Evolutionary conservation across 2,797 vertebrate species (phyloP).

Genomic region (Alouatta caraya): DNA sequence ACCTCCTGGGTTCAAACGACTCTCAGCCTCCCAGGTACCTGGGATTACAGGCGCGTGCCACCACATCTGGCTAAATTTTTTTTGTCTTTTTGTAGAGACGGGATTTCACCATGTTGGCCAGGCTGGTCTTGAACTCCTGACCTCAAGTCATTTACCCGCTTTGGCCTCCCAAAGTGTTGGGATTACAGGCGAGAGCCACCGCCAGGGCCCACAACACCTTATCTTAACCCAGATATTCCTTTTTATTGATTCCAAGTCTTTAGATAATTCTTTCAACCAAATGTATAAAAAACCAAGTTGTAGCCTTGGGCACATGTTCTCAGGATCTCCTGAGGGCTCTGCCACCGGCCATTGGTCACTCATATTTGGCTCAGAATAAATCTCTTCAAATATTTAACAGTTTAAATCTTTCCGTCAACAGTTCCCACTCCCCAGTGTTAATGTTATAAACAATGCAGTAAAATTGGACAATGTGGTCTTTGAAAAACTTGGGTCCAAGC

Average conservation of each 20-base stretch:
- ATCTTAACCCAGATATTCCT: too few relatives aligned
- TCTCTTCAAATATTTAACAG: background rate
- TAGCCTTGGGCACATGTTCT: background rate
- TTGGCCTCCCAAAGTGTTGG: background rate
- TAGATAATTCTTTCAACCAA: background rate
- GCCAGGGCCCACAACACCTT: too few relatives aligned
- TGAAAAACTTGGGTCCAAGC: background rate
- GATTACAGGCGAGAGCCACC: background rate
- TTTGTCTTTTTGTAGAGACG: background rate
- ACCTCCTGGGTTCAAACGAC: background rate
- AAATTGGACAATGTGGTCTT: background rate
- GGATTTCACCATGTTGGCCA: background rate
- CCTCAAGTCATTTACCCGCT: background rate
- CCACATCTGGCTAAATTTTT: background rate
- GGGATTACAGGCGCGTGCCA: background rate
- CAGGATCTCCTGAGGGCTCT: background rate
- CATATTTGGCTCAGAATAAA: background rate
- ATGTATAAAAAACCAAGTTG: background rate
- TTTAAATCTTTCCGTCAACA: background rate
- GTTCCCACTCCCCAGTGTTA: background rate
- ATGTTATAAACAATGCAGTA: background rate
- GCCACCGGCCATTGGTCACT: background rate
- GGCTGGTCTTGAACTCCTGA: background rate
- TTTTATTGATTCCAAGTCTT: background rate
- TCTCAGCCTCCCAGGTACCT: background rate